Conservation (phyloP, 2,113 vertebrate genomes). For the Salvelinus namaycush region DNA sequence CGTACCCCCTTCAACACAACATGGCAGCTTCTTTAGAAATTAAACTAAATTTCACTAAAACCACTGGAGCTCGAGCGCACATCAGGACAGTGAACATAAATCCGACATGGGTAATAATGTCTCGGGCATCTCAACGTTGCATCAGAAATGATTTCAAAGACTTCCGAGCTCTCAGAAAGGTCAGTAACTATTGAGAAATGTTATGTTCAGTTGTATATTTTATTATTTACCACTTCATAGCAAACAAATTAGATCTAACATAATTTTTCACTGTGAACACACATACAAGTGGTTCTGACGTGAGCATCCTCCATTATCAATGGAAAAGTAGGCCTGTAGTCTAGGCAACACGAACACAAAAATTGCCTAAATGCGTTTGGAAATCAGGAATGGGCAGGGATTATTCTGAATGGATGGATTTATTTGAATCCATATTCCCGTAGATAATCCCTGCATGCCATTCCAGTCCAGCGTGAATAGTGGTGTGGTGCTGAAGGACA, state of each 20-base stretch:
- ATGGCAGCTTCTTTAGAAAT: background rate
- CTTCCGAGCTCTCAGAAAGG: constrained; percentile 65
- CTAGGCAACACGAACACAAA: no score
- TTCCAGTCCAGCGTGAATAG: constrained; percentile 1
- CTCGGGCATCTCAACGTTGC: constrained; percentile 55
- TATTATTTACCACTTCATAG: background rate
- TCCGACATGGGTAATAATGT: constrained; percentile 67
- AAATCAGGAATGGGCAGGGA: background rate
- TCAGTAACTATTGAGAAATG: constrained; percentile 28
- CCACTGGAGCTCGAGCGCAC: constrained; percentile 21
- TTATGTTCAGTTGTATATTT: background rate
- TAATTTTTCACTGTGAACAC: background rate
- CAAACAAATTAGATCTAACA: background rate
- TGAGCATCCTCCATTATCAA: no score
- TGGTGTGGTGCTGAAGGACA: constrained; percentile 71
- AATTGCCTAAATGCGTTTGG: background rate
- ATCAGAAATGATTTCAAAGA: constrained; percentile 62
- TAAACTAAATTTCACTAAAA: background rate
- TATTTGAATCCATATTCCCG: constrained; percentile 4
- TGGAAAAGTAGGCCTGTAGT: no score
- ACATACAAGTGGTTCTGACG: background rate
- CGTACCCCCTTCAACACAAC: background rate
- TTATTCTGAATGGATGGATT: constrained; percentile 2
- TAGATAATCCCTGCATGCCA: constrained; percentile 1
- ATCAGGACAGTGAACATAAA: constrained; percentile 18